These are phyloP conservation scores for Heliconius nattereri DNA, from an alignment of 1,140 invertebrate genomes.

Conservation along the genomic window DNA sequence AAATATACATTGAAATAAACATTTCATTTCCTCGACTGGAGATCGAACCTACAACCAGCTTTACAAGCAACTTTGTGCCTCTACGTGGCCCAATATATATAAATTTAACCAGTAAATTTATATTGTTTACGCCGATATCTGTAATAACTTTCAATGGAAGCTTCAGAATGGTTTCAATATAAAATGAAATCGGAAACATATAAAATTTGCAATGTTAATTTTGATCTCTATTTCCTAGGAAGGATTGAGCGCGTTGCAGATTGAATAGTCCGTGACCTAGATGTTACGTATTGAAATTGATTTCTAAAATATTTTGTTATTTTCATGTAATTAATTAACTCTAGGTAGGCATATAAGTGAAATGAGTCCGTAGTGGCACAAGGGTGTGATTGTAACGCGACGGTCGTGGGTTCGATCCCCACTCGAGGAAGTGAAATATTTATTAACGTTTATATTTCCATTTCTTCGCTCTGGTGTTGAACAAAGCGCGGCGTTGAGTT, in stretches of 20 bases:
- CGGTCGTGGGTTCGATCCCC: too few relatives aligned
- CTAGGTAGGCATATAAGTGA: too few relatives aligned
- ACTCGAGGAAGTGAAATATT: too few relatives aligned
- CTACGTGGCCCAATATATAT: neutral
- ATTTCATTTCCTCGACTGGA: too few relatives aligned
- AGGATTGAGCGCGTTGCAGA: conserved; percentile 20
- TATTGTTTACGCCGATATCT: neutral
- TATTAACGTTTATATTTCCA: too few relatives aligned
- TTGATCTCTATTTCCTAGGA: conserved; percentile 60
- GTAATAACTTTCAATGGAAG: conserved; percentile 14
- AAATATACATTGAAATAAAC: too few relatives aligned
- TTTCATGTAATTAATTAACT: neutral
- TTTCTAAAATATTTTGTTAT: neutral
- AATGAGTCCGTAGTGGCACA: too few relatives aligned
- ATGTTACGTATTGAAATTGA: conserved; percentile 25
- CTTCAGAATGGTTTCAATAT: conserved; percentile 22
- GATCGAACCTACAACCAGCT: too few relatives aligned
- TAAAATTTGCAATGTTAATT: conserved; percentile 62
- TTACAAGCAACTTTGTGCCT: too few relatives aligned
- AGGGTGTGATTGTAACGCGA: too few relatives aligned
- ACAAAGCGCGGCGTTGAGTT: too few relatives aligned
- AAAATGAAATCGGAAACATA: conserved; percentile 53
- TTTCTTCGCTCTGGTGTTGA: too few relatives aligned
- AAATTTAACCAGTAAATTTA: neutral
- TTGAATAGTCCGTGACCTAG: conserved; percentile 50